phyloP scores from a whole-genome alignment of 2,888 invertebrate genomes.

The Cacoxenus indagator region DNA sequence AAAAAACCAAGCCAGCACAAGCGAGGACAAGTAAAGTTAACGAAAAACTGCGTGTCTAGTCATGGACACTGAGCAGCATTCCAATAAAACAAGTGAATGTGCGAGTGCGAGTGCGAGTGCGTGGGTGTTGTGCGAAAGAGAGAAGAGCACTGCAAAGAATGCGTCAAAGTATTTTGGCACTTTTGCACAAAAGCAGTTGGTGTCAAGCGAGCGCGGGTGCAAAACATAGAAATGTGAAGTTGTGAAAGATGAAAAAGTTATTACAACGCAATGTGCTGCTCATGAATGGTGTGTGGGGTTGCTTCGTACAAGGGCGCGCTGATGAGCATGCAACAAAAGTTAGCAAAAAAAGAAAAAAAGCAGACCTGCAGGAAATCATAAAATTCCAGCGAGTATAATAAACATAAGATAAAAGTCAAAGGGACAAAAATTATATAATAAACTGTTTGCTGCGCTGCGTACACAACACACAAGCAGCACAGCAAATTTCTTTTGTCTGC shows the following conservation, averaged over 20 bases:
- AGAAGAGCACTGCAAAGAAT: slow-evolving; percentile 52
- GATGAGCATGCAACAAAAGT: neutral
- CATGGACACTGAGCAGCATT: too few relatives aligned
- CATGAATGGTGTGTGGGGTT: neutral
- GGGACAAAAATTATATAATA: slow-evolving; percentile 62
- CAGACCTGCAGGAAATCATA: slow-evolving; percentile 47
- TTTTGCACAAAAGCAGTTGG: slow-evolving; percentile 33
- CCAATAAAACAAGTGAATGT: neutral
- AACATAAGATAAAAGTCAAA: slow-evolving; percentile 64
- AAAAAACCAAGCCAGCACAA: too few relatives aligned
- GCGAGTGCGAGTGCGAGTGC: neutral
- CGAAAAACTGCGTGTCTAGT: too few relatives aligned
- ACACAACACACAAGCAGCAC: slow-evolving; percentile 25
- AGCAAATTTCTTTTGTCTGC: slow-evolving; percentile 18
- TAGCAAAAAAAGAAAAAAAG: slow-evolving; percentile 45
- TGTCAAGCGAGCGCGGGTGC: too few relatives aligned
- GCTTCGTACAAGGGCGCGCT: neutral
- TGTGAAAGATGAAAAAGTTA: slow-evolving; percentile 47
- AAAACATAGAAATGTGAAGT: slow-evolving; percentile 46
- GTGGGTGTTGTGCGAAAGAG: slow-evolving; percentile 25
- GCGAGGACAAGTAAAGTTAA: neutral
- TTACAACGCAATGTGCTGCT: slow-evolving; percentile 46
- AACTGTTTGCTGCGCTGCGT: slow-evolving; percentile 37
- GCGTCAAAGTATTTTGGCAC: slow-evolving; percentile 60
- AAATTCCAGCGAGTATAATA: slow-evolving; percentile 62